Evolutionary conservation across 2,113 vertebrate species (phyloP), one percentile per base, ranked within the genome.

Genomic region (Zeus faber): DNA sequence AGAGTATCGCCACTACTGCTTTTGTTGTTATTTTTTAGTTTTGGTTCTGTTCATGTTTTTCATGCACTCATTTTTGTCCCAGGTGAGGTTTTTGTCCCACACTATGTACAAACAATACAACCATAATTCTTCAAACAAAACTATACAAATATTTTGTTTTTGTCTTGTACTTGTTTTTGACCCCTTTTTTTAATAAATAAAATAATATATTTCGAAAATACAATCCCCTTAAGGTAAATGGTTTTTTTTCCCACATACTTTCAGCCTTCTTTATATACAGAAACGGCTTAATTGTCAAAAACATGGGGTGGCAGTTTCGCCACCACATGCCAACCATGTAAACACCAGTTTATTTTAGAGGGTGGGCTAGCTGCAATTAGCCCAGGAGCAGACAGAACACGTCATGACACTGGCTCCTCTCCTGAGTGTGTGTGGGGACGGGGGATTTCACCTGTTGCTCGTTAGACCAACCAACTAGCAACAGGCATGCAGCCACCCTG

Each of bases 101-200:
- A 98, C 77, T 99, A 98, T 99, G 80, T 99, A 99, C 97, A 99
- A 95, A 95, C 93, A 95, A 92, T 96, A 98, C 94, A 98, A 94
- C 97, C 94, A 93, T 93, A 92, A 94, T 93, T 92, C 90, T 90
- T 95, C 95, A 94, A 94, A 95, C 91, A 98, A 96, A 98, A 96
- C 95, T 99, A 98, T 99, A 98, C 95, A 98, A 96, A 96, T 95
- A 93, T 93, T 93, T 93, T 93, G 92, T 94, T 93, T 94, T 92
- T 92, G 91, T 93, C 92, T 92, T 92, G 88, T 89, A 93, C 94
- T 93, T 93, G 92, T 94, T 97, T 94, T 91, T 92, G 91, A 94
- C 93, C 92, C 93, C 85, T 88, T 89, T 89, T 94, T 90, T 94
- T 92, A 95, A 91, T 93, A 94, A 95, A 96, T 93, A 97, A 98